Conservation (phyloP, 1,140 invertebrate species). For the Drosophila ohnishii region DNA sequence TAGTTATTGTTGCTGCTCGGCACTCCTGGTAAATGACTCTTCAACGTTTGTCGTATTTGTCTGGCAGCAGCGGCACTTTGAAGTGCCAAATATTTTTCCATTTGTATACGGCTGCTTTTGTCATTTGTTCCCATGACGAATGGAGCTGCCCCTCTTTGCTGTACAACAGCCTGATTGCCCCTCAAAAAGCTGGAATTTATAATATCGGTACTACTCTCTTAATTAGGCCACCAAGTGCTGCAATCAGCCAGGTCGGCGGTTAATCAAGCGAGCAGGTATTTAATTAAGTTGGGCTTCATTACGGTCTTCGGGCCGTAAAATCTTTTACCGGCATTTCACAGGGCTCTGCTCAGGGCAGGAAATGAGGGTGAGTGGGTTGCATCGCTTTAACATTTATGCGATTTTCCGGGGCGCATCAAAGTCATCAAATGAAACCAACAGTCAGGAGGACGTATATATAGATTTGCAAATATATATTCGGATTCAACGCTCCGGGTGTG, state of each 20-base stretch:
- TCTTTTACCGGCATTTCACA: constrained; percentile 22
- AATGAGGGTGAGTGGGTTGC: constrained; percentile 2
- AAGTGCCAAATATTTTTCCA: constrained; percentile 80
- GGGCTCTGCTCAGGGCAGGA: background rate
- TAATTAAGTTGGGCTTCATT: constrained; percentile 63
- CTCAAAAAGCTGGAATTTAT: constrained; percentile 52
- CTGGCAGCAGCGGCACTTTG: constrained; percentile 62
- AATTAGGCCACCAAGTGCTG: constrained; percentile 60
- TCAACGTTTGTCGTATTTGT: constrained; percentile 80
- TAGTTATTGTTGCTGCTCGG: constrained; percentile 37
- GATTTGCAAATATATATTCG: constrained; percentile 14
- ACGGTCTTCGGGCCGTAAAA: constrained; percentile 26
- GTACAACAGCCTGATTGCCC: background rate
- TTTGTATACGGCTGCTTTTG: constrained; percentile 60
- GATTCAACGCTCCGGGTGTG: constrained; percentile 23
- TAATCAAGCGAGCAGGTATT: constrained; percentile 72
- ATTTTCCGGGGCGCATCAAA: constrained; percentile 54
- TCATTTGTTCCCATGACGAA: constrained; percentile 43
- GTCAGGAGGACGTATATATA: constrained; percentile 6
- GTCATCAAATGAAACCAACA: constrained; percentile 53
- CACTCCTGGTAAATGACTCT: constrained; percentile 77
- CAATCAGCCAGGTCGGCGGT: constrained; percentile 41
- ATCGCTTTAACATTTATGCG: constrained; percentile 67
- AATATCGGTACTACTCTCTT: constrained; percentile 41
- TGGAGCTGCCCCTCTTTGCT: constrained; percentile 11